Evolutionary conservation across 2,888 invertebrate species (phyloP).

Genomic region (Venusia cambrica): DNA sequence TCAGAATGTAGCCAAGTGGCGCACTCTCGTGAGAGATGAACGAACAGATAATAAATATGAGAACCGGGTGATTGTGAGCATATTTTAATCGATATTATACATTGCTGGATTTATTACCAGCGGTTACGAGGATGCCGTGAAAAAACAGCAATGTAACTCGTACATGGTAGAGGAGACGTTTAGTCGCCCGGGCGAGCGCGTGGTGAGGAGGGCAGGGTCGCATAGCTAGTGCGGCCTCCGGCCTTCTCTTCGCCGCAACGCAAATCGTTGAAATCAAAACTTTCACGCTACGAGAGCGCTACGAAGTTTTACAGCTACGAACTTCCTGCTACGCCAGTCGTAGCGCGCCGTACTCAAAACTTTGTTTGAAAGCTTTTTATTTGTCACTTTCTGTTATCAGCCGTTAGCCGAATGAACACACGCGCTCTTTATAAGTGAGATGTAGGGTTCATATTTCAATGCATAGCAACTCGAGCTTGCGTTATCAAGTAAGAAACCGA

Average conservation of each 20-base stretch:
- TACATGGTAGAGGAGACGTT: not conserved
- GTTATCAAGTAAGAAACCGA: conserved; percentile 38
- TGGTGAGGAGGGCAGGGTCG: conserved; percentile 59
- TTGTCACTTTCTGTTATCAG: conserved; percentile 77
- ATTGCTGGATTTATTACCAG: conserved; percentile 37
- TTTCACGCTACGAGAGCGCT: conserved; percentile 80
- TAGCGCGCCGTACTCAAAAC: conserved; percentile 77
- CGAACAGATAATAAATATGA: conserved; percentile 73
- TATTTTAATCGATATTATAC: conserved; percentile 31
- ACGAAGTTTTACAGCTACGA: conserved; percentile 81
- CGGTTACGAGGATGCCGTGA: not conserved
- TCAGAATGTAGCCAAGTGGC: conserved; percentile 70
- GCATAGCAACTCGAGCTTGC: conserved; percentile 21
- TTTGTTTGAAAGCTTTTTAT: conserved; percentile 79
- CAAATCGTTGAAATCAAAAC: conserved; percentile 82
- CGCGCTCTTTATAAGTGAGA: conserved; percentile 47
- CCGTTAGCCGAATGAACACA: conserved; percentile 62
- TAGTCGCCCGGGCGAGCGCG: conserved; percentile 8
- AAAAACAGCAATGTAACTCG: conserved; percentile 17
- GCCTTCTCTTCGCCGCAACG: conserved; percentile 75
- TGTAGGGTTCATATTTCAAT: conserved; percentile 43
- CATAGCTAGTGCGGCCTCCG: conserved; percentile 70
- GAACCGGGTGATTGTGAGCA: conserved; percentile 34
- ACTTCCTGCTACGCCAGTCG: conserved; percentile 78
- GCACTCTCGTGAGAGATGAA: conserved; percentile 77